These are phyloP conservation scores for Zapornia atra DNA, from an alignment of 2,113 vertebrate genomes.

Conservation along the genomic window DNA sequence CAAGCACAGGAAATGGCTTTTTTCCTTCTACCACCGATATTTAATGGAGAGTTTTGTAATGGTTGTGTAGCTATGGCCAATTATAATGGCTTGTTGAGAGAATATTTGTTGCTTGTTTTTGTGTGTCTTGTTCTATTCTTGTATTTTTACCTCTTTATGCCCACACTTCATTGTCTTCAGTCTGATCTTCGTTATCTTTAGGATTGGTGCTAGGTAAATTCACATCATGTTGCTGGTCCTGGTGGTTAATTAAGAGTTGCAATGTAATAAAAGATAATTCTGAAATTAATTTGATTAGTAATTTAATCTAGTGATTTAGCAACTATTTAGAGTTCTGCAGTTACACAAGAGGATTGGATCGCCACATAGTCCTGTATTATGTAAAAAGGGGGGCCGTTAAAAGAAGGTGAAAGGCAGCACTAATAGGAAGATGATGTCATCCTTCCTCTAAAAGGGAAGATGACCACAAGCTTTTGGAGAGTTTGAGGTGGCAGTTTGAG, in stretches of 20 bases:
- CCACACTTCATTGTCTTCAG: not conserved
- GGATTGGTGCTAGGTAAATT: not conserved
- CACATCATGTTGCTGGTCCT: not conserved
- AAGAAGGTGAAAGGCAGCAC: not conserved
- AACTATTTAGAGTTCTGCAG: not conserved
- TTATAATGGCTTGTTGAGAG: not conserved
- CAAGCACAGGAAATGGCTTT: not conserved
- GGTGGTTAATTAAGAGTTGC: not conserved
- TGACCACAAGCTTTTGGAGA: not conserved
- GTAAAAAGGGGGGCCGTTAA: not conserved
- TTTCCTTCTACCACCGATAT: not conserved
- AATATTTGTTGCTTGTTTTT: not conserved
- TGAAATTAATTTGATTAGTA: constrained; percentile 7
- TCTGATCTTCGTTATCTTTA: not conserved
- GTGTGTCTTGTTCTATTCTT: not conserved
- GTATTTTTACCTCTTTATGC: not conserved
- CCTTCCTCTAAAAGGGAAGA: not conserved
- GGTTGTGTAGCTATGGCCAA: not conserved
- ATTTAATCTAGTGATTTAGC: not conserved
- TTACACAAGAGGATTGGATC: not conserved
- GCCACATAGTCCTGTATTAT: not conserved
- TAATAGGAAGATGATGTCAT: not conserved
- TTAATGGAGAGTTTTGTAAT: not conserved
- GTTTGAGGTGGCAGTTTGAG: not conserved
- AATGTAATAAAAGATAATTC: not conserved